Evolutionary conservation across 2,888 invertebrate species (phyloP), one percentile per base, ranked within the genome.

Genomic region (Heliconius ismenius): DNA sequence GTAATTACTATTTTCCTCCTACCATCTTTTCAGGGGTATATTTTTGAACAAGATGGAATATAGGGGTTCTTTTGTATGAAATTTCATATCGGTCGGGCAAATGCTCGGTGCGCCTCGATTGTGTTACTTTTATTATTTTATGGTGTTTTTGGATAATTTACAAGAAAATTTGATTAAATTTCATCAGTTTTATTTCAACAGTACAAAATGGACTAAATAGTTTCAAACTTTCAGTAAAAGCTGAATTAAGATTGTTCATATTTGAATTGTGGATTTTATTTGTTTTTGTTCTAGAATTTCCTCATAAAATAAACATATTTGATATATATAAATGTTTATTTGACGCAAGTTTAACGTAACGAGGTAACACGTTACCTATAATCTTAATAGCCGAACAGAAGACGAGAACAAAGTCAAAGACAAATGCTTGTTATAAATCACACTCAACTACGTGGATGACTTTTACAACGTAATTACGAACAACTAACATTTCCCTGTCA

Each of bases 1-100:
- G 92, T 93, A 94, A 94, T 94, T 94, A 94, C 93, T 92, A 92
- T 92, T 92, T 92, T 92, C 92, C 93, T 90, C 89, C 88, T 86
- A 84, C 86, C 87, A 87, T 87, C 91, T 91, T 92, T 92, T 92
- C 90, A 90, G 84, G 84, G 89, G 86, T 89, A 87, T 90, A 91
- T 92, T 91, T 92, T 93, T 91, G 90, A 90, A 86, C 88, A 89
- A 89, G 92, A 90, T 90, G 87, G 88, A 87, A 90, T 90, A 89
- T 89, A 89, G 87, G 86, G 84, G 84, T 81, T 79, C 85, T 86
- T 87, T 91, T 91, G 88, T 90, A 83, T 83, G 78, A 80, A 86
- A 84, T 83, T 84, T 89, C 86, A 86, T 88, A 90, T 91, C 87
- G 85, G 79, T 76, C 76, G 80, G 77, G 82, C 79, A 79, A 81